Conservation (phyloP, 2,888 invertebrate species). For the Meteorus cinctellus region DNA sequence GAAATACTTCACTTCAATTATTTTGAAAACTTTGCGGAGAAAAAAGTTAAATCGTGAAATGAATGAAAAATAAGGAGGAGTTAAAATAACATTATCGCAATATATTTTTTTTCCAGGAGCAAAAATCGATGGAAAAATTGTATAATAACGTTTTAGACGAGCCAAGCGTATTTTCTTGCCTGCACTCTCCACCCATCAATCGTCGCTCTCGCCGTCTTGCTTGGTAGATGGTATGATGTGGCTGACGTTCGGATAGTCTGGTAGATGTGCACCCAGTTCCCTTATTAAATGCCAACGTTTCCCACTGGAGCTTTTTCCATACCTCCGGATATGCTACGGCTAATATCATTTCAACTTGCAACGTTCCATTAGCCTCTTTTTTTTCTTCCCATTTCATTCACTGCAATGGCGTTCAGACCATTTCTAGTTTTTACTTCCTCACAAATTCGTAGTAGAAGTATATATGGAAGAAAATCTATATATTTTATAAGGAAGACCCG, state of each 20-base stretch:
- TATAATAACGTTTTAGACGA: slow-evolving; percentile 10
- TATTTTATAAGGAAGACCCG: neutral
- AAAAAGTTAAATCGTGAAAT: neutral
- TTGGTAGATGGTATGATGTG: neutral
- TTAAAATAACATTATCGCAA: neutral
- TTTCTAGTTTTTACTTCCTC: neutral
- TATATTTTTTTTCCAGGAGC: too few species aligned
- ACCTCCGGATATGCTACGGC: slow-evolving; percentile 15
- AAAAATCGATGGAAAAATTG: slow-evolving; percentile 5
- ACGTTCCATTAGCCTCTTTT: slow-evolving; percentile 31
- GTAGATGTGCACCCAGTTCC: slow-evolving; percentile 21
- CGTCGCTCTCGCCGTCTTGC: slow-evolving; percentile 21
- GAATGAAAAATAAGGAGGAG: neutral
- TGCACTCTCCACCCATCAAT: slow-evolving; percentile 34
- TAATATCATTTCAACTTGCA: slow-evolving; percentile 17
- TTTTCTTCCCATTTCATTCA: slow-evolving; percentile 10
- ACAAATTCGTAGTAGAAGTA: neutral
- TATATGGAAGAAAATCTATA: neutral
- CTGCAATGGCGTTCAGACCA: slow-evolving; percentile 6
- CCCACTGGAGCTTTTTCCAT: slow-evolving; percentile 17
- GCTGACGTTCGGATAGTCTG: neutral
- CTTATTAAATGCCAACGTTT: slow-evolving; percentile 37
- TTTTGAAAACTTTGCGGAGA: neutral
- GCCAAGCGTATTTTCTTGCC: slow-evolving; percentile 25
- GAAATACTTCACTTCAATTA: neutral